phyloP scores from a whole-genome alignment of 2,797 vertebrate species.

The Anas georgica region DNA sequence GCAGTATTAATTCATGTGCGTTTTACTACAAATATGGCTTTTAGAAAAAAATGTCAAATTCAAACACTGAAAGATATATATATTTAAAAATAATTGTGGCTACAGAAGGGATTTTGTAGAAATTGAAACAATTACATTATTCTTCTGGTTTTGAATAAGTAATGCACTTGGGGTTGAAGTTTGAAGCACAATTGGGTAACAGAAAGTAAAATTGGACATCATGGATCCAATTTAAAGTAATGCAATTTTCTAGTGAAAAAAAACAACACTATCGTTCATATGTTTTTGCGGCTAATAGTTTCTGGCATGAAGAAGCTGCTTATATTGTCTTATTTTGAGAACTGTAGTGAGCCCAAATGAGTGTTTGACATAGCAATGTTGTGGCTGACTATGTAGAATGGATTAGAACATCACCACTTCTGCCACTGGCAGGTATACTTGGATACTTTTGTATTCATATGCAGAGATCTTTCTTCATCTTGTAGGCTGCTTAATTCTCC shows the following conservation, averaged over 20 bases:
- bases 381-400: neutral
- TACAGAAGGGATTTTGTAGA: neutral
- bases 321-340: slow-evolving; percentile 1
- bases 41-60: neutral
- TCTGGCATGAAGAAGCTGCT: slow-evolving; percentile 31
- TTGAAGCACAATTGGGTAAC: slow-evolving; percentile 16
- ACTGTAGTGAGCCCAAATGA: neutral
- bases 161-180: neutral
- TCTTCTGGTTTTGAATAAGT: slow-evolving; percentile 20
- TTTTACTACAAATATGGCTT: neutral
- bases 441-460: neutral
- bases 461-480: neutral
- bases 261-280: neutral
- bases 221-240: slow-evolving; percentile 53
- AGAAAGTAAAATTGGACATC: slow-evolving; percentile 55
- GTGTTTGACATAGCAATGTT: neutral
- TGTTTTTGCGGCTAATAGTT: neutral
- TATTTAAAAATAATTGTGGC: slow-evolving; percentile 3
- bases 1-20: neutral
- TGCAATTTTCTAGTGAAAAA: neutral
- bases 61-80: neutral
- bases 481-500: neutral
- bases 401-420: neutral
- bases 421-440: neutral
- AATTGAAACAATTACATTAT: neutral